Conservation (phyloP, 2,113 vertebrate species). For the Poeciliopsis retropinna region DNA sequence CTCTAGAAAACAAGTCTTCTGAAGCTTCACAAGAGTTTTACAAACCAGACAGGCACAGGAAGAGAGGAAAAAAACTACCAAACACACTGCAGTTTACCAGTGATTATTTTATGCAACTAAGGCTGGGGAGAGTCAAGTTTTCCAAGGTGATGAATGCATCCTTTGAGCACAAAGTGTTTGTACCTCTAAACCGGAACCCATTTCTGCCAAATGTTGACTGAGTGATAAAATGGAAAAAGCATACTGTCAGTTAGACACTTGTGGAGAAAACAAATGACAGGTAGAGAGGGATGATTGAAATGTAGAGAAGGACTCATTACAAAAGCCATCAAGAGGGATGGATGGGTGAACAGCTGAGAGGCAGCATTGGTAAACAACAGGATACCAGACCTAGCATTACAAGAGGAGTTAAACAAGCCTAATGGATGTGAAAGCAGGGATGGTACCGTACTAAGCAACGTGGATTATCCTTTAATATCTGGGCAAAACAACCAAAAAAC, state of each 20-base stretch:
- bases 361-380: slow-evolving; percentile 6
- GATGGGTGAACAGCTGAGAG: slow-evolving; percentile 4
- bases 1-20: not conserved
- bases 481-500: no score
- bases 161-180: not conserved
- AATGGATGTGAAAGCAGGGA: not conserved
- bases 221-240: slow-evolving; percentile 2
- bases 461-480: no score
- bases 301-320: not conserved
- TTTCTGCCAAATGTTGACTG: not conserved
- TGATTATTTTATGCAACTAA: not conserved
- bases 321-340: slow-evolving; percentile 11
- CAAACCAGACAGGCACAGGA: not conserved
- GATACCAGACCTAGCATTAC: not conserved
- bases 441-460: no score
- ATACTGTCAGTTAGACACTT: not conserved
- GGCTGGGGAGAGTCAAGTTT: not conserved
- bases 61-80: not conserved
- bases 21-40: not conserved
- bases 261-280: slow-evolving; percentile 2
- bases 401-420: not conserved
- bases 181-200: not conserved
- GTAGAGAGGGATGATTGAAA: slow-evolving; percentile 9
- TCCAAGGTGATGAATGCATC: not conserved
- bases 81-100: not conserved